Evolutionary conservation across 2,113 vertebrate species (phyloP).

Genomic region (Cygnus atratus): DNA sequence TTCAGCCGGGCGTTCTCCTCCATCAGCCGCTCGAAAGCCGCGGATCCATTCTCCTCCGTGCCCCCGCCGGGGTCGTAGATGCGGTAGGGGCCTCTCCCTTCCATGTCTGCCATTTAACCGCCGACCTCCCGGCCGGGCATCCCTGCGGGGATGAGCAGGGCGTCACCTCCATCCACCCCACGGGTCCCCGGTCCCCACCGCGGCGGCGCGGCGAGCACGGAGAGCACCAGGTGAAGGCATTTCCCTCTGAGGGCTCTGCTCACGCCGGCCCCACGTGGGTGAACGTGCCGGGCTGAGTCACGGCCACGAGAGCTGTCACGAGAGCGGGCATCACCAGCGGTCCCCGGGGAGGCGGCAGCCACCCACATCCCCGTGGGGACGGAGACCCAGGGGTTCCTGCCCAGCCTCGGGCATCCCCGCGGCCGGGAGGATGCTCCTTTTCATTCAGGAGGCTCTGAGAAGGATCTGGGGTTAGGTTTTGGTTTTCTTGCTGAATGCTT

Average conservation of each 20-base stretch:
- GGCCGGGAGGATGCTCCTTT: not conserved
- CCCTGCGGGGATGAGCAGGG: constrained; percentile 64
- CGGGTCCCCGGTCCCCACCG: rapidly evolving
- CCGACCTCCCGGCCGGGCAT: constrained; percentile 36
- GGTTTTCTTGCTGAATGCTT: not conserved
- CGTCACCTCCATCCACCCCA: not conserved
- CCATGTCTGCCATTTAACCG: constrained; percentile 80
- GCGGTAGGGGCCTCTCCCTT: constrained; percentile 92
- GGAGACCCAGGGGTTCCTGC: not conserved
- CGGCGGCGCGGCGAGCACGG: not conserved
- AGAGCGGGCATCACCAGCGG: not conserved
- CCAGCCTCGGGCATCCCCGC: too few relatives aligned
- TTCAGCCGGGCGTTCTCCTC: constrained; percentile 90
- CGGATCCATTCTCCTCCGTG: constrained; percentile 79
- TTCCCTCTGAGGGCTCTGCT: not conserved
- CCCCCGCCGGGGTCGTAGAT: constrained; percentile 96
- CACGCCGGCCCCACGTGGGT: not conserved
- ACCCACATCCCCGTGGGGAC: not conserved
- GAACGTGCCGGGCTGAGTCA: constrained; percentile 11
- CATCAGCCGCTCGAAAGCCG: constrained; percentile 87
- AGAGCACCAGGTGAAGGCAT: constrained; percentile 6
- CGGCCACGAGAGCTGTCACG: constrained; percentile 1
- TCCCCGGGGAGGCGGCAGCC: not conserved
- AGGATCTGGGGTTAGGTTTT: not conserved
- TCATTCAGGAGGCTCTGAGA: not conserved